Conservation (phyloP, 2,888 invertebrate species). For the Muscina levida region DNA sequence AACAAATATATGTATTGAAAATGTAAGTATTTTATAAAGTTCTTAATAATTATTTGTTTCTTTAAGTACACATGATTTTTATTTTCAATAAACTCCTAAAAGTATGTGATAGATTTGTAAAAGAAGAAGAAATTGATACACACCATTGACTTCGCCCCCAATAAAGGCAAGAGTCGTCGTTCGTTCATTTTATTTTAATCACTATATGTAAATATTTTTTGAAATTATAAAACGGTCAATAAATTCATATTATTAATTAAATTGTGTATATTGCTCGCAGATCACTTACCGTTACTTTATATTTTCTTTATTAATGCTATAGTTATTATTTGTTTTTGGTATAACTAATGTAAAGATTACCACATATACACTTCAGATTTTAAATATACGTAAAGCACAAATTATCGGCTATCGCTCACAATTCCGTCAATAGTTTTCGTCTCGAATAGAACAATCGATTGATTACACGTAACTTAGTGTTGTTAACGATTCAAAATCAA, state of each 20-base stretch:
- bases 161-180: background rate
- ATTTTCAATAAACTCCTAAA: constrained; percentile 12
- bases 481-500: constrained; percentile 40
- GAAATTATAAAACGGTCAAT: background rate
- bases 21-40: constrained; percentile 7
- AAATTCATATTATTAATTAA: background rate
- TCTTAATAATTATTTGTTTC: background rate
- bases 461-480: constrained; percentile 2
- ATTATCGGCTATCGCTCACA: no score
- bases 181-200: no score
- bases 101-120: background rate
- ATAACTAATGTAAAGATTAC: no score
- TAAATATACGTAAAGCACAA: no score
- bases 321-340: no score
- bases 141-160: background rate
- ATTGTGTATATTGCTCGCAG: no score
- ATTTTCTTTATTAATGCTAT: no score
- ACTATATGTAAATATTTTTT: no score
- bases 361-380: no score
- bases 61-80: constrained; percentile 12
- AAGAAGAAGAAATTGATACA: constrained; percentile 10
- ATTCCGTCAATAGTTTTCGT: no score
- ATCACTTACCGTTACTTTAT: no score
- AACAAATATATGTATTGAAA: background rate
- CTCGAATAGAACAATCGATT: no score